Base-by-base conservation (phyloP, 2,888 invertebrate species). In the Melanostoma scalare region DNA sequence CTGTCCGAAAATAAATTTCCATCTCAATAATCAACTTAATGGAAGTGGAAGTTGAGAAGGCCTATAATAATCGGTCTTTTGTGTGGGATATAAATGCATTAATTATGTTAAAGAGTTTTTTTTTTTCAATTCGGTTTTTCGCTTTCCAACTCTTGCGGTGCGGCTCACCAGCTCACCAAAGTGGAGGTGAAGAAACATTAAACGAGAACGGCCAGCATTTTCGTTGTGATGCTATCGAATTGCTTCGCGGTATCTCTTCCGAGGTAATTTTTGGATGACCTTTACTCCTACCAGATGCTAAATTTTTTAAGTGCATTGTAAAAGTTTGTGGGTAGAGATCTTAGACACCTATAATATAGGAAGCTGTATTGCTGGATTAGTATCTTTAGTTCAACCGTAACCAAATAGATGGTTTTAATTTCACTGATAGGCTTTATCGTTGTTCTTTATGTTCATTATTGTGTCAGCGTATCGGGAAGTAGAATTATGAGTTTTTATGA, bases 51-150 rank as follows among this genome's bases (percentile, higher is more conserved):
- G 63, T 69, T 48, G 74, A 65, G 71, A 73, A 67, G 84, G 58
- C n/a, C 63, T 40, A 82, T 73, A 73, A 78, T 61, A 73, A 78
- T 61, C 52, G 74, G 68, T 74, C 78, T 78, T 74, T 78, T 82
- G 82, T 82, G 82, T 78, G 82, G 82, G 82, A 69, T 82, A 82
- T 73, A 82, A 78, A 82, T 82, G 82, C 82, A 78, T 82, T 82
- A 82, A 82, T 82, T 82, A 82, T 82, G 78, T 68, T 73, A 82
- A 82, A 73, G 78, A 82, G 78, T 63, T 63, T 63, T 63, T 63
- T 61, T 61, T 53, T 33, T 6, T 38, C n/a, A 40, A 31, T 31
- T 40, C 60, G 72, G 56, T 69, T 52, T 46, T 82, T 65, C 53
- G 63, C 65, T 55, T 74, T n/a, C 42, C 9, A 50, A 48, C 9